Evolutionary conservation across 2,888 invertebrate species (phyloP).

Genomic region (Drepanosiphum platanoidis): DNA sequence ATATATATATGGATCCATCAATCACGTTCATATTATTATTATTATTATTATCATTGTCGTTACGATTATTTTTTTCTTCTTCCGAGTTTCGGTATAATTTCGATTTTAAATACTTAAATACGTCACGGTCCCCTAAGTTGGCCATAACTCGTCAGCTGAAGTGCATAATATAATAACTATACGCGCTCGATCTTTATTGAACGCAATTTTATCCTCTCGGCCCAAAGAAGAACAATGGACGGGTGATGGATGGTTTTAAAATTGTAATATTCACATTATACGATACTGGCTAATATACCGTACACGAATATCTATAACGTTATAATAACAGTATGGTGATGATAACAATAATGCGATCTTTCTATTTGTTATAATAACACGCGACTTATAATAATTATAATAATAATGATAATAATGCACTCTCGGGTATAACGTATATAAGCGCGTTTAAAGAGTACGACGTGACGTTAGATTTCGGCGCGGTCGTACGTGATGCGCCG

Average conservation of each 20-base stretch:
- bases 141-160: not conserved
- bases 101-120: conserved; percentile 5
- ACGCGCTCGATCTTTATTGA: not conserved
- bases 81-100: not conserved
- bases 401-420: too few species aligned
- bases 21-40: conserved; percentile 1
- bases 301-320: not conserved
- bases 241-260: not conserved
- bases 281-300: not conserved
- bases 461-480: not conserved
- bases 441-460: not conserved
- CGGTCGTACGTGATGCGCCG: not conserved
- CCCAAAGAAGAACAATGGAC: not conserved
- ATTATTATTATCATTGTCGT: too few species aligned
- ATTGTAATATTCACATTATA: not conserved
- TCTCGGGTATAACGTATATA: not conserved
- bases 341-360: not conserved
- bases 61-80: too few species aligned
- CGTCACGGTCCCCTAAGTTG: not conserved
- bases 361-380: conserved; percentile 4
- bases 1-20: not conserved
- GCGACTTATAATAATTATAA: not conserved
- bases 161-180: not conserved
- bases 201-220: not conserved
- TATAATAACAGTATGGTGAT: not conserved